Percentiles rank a stretch among this genome's conserved stretches.
These are phyloP conservation scores for Syngnathus acus DNA, from an alignment of 2,797 vertebrate species.

Conservation along the genomic window DNA sequence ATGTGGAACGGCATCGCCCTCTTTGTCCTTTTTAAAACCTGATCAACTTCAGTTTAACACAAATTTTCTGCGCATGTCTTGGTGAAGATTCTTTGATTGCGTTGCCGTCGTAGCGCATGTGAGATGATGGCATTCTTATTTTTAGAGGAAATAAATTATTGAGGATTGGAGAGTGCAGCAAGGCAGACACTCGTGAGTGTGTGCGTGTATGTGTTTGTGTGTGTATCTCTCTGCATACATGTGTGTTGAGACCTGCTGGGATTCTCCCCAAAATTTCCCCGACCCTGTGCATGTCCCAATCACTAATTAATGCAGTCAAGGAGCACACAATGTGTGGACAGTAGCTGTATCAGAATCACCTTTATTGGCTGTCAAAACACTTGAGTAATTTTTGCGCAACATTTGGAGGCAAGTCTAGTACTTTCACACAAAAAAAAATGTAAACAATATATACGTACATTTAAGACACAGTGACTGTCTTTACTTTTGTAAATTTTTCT, in stretches of 20 bases:
- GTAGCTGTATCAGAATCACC: neutral
- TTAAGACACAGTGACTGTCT: no score
- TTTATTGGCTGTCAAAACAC: no score
- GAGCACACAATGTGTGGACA: neutral
- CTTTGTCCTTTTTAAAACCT: slow-evolving; percentile 15
- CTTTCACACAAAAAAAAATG: no score
- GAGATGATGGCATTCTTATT: slow-evolving; percentile 69
- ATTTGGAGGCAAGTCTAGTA: no score
- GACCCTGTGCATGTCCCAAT: slow-evolving; percentile 2
- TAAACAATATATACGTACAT: no score
- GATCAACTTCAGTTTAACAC: neutral
- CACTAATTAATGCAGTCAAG: neutral
- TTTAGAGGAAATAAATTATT: slow-evolving; percentile 70
- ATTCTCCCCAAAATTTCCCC: slow-evolving; percentile 32
- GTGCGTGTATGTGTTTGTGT: slow-evolving; percentile 4
- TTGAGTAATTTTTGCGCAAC: no score
- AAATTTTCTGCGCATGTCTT: neutral
- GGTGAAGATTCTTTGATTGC: slow-evolving; percentile 42
- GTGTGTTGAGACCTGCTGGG: slow-evolving; percentile 52
- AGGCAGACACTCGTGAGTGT: slow-evolving; percentile 40
- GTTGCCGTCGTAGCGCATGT: slow-evolving; percentile 37
- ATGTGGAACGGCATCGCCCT: slow-evolving; percentile 15
- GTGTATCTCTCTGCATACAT: slow-evolving; percentile 24
- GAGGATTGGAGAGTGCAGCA: slow-evolving; percentile 63
- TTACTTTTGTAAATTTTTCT: no score